These are phyloP conservation scores for Dinothrombium tinctorium DNA, from an alignment of 1,140 invertebrate species.

Conservation along the genomic window DNA sequence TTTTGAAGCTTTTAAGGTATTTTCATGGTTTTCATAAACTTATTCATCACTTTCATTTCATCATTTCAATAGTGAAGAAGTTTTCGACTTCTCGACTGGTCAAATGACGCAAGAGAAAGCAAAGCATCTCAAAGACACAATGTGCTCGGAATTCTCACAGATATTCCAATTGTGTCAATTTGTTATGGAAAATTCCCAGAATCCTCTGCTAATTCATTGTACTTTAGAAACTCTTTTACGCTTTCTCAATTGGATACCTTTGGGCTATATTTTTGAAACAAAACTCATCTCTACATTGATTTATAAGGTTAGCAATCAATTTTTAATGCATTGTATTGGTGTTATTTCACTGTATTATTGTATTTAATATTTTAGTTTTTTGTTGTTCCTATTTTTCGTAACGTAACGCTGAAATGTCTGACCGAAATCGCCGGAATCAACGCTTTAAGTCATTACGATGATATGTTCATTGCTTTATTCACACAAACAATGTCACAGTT, in stretches of 20 bases:
- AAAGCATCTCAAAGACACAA: constrained; percentile 97
- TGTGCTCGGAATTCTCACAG: constrained; percentile 96
- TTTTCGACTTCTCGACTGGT: constrained; percentile 94
- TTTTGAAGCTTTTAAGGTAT: constrained; percentile 67
- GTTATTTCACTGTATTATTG: no score
- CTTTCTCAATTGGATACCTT: constrained; percentile 97
- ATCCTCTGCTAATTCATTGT: constrained; percentile 71
- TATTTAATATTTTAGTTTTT: constrained; percentile 44
- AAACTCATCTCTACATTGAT: constrained; percentile 83
- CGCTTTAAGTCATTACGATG: constrained; percentile 59
- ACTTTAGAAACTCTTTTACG: constrained; percentile 84
- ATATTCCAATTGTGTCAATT: constrained; percentile 94
- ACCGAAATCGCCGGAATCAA: constrained; percentile 54
- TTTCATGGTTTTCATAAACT: constrained; percentile 6
- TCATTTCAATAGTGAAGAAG: constrained; percentile 55
- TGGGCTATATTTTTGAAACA: constrained; percentile 99
- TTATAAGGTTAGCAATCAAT: constrained; percentile 49
- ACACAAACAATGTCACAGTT: constrained; percentile 71
- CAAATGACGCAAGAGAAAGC: constrained; percentile 97
- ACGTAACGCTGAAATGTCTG: constrained; percentile 91
- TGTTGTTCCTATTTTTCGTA: constrained; percentile 88
- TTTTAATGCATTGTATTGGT: no score
- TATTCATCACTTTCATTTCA: constrained; percentile 2
- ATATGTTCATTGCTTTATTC: constrained; percentile 68
- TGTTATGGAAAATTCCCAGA: constrained; percentile 92